Conservation (phyloP, 2,888 invertebrate species). For the Pseudoips prasinana region DNA sequence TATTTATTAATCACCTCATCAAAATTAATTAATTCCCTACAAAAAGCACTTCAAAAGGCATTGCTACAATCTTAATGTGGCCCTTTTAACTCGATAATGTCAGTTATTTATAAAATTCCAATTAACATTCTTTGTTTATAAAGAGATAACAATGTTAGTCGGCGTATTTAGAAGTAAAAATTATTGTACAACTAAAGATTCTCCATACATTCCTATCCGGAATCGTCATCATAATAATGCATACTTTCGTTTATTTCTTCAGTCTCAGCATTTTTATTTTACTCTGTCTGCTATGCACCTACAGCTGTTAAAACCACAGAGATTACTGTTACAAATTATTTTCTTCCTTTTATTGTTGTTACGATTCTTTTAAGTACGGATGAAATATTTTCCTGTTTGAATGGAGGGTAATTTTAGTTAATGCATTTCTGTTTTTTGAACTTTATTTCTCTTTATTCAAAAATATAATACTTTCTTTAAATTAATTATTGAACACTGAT, state of each 20-base stretch:
- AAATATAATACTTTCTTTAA: too few species aligned
- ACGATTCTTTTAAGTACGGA: not conserved
- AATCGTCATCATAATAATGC: conserved; percentile 78
- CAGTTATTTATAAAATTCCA: conserved; percentile 23
- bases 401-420: too few species aligned
- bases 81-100: conserved; percentile 7
- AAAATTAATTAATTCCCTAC: too few species aligned
- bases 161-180: conserved; percentile 14
- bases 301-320: conserved; percentile 46
- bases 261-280: conserved; percentile 71
- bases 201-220: conserved; percentile 48
- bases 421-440: too few species aligned
- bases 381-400: too few species aligned
- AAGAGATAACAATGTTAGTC: conserved; percentile 26
- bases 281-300: conserved; percentile 52
- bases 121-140: conserved; percentile 23
- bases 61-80: conserved; percentile 6
- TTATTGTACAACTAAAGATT: conserved; percentile 22
- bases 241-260: conserved; percentile 78
- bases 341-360: not conserved
- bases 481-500: too few species aligned
- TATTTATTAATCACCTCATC: too few species aligned
- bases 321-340: conserved; percentile 22
- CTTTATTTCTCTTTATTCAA: too few species aligned
- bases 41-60: too few species aligned